phyloP scores from a whole-genome alignment of 2,888 invertebrate genomes.

The Polymixis lichenea region DNA sequence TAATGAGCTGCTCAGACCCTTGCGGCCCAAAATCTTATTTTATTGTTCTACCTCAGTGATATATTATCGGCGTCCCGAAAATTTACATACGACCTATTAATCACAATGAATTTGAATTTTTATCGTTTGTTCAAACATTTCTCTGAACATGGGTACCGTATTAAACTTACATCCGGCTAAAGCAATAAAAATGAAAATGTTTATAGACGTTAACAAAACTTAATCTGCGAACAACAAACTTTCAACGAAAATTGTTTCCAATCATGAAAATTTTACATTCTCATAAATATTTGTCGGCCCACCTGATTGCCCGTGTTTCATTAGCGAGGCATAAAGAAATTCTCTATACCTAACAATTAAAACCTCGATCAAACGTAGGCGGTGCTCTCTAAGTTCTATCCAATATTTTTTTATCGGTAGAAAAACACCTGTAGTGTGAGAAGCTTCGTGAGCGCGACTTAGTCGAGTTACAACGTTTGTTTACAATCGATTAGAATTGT shows the following conservation, averaged over 20 bases:
- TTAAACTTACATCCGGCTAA: constrained; percentile 54
- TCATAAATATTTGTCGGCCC: constrained; percentile 47
- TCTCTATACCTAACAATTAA: constrained; percentile 76
- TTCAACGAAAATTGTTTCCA: constrained; percentile 46
- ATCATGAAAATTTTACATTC: constrained; percentile 43
- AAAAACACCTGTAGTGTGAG: constrained; percentile 88
- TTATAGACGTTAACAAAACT: constrained; percentile 32
- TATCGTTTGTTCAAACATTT: constrained; percentile 45
- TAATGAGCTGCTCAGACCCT: constrained; percentile 75
- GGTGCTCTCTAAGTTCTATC: constrained; percentile 75
- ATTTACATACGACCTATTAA: constrained; percentile 64
- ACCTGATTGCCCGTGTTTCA: constrained; percentile 51
- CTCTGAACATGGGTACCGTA: constrained; percentile 24
- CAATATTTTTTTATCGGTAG: constrained; percentile 75
- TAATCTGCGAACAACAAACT: constrained; percentile 49
- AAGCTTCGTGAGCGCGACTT: constrained; percentile 77
- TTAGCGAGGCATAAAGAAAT: constrained; percentile 63
- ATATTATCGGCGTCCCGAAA: constrained; percentile 69
- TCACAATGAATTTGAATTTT: constrained; percentile 66
- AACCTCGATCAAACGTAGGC: constrained; percentile 75
- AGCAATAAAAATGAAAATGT: constrained; percentile 38
- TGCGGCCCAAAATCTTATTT: constrained; percentile 63
- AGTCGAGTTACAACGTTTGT: constrained; percentile 59
- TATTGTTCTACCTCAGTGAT: constrained; percentile 71
- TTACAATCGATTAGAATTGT: constrained; percentile 48